These are phyloP conservation scores for Porites australiensis DNA, from an alignment of 64 coral and sea anemone genomes.

Conservation along the genomic window DNA sequence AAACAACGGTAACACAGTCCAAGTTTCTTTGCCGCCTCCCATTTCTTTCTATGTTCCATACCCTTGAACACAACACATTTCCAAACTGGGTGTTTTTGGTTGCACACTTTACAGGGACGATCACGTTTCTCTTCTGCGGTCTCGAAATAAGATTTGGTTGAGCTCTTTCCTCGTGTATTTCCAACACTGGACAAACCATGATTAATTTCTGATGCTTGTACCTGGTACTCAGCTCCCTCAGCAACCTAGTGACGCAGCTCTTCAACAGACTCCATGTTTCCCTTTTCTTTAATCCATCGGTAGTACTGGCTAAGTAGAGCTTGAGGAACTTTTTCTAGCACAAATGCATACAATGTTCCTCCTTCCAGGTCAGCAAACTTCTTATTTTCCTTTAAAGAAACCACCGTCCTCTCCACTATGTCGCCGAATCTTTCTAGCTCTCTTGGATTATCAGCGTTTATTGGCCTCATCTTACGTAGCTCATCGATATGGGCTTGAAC, in stretches of 20 bases:
- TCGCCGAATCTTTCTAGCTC: constrained; percentile 66
- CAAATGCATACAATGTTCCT: constrained; percentile 68
- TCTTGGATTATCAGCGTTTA: constrained; percentile 43
- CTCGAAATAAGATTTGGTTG: background rate
- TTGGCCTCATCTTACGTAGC: constrained; percentile 45
- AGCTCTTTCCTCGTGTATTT: background rate
- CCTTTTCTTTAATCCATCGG: constrained; percentile 61
- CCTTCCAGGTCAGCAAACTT: constrained; percentile 51
- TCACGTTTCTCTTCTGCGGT: background rate
- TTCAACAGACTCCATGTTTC: constrained; percentile 35
- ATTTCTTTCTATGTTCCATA: constrained; percentile 31
- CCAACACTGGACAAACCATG: constrained; percentile 20
- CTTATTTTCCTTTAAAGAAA: constrained; percentile 65
- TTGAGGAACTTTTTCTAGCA: constrained; percentile 65
- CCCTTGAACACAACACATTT: constrained; percentile 55
- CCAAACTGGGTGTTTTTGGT: constrained; percentile 30
- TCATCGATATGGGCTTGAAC: constrained; percentile 55
- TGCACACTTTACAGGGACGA: constrained; percentile 23
- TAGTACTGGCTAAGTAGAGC: constrained; percentile 64
- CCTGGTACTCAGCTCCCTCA: constrained; percentile 67
- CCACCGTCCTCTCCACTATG: constrained; percentile 52
- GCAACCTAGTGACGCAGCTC: constrained; percentile 57
- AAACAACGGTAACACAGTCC: constrained; percentile 59
- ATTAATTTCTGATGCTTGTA: constrained; percentile 71
- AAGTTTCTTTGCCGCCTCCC: constrained; percentile 55